Evolutionary conservation across 35 echinoderm and acorn worm species (phyloP), one percentile per base, ranked within the genome.

Genomic region (Anneissia japonica): DNA sequence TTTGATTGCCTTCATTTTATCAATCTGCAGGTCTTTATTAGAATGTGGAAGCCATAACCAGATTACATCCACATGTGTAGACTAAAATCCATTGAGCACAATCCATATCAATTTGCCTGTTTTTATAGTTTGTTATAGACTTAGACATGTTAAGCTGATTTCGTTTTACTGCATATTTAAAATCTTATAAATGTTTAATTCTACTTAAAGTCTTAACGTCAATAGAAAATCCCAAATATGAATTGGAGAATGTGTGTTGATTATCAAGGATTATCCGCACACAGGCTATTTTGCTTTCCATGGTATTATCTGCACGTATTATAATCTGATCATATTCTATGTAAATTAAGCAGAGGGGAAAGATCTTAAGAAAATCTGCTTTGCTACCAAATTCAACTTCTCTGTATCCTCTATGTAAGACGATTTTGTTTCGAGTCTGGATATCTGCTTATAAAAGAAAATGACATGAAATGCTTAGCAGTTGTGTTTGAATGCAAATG

Each of bases 111-210:
- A 64, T 64, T 19, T 64, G 10, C 51, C 51, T 64, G 5, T 64
- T 64, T 64, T 64, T 64, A 64, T 64, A 64, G 6, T 23, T 64
- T n/a, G n/a, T n/a, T 64, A 16, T 14, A 43, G 40, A 43, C 51
- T 64, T 64, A 64, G 26, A 64, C 21, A 23, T 64, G 51, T 64
- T 64, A 64, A 64, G 51, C 51, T 64, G 51, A 64, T 64, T 64
- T 64, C 19, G 10, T n/a, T 64, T 64, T 64, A 26, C 9, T 64
- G 51, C 51, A 64, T 64, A 64, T 64, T 64, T 64, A 64, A 64
- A 64, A 64, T 64, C 51, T 64, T 64, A 64, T 64, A 64, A 64
- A 64, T 64, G 51, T 64, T 64, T 64, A 64, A 64, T 64, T 64
- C 51, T 64, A 64, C 51, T 64, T 64, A 45, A 45, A 45, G 40